Evolutionary conservation across 2,888 invertebrate genomes (phyloP), one percentile per base, ranked within the genome.

Genomic region (Campoplex capitator): DNA sequence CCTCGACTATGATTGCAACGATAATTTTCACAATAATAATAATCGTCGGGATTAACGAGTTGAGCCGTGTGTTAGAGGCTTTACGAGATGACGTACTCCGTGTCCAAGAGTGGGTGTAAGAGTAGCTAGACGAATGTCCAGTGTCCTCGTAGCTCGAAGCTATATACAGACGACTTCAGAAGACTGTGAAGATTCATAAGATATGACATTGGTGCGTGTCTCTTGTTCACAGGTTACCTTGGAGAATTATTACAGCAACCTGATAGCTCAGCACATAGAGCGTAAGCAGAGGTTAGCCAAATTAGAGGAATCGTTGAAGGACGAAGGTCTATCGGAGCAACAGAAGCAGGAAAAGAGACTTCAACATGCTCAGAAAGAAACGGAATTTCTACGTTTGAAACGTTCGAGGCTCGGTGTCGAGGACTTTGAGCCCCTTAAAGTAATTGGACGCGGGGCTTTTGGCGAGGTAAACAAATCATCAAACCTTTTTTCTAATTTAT

Each of bases 231-330:
- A 94, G 94, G 94, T 99, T 94, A 99, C 99, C 87, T 95, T 99
- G 94, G 99, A 99, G 95, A 99, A 99, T 95, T 99, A 99, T 96
- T 99, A 99, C 95, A 98, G 98, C 95, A 99, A 99, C 95, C 97
- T 99, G 94, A 98, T 99, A 94, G 97, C 98, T 92, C 99, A 99
- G 95, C 98, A 99, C 95, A 97, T 98, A 93, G 99, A 99, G 95
- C 96, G 99, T 92, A 99, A 99, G 95, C 98, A 98, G 95, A 97
- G 98, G 94, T 95, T 98, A 94, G 98, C 98, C 88, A 98, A 98
- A 95, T 95, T 99, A 92, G 99, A 99, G 95, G 98, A 99, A 95
- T 97, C 98, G 88, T 96, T 99, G 95, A 98, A 98, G 95, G 99
- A 99, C 95, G 99, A 99, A 93, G 98, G 98, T 88, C 96, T 99